Evolutionary conservation across 2,888 invertebrate genomes (phyloP).

Genomic region (Mayetiola destructor): DNA sequence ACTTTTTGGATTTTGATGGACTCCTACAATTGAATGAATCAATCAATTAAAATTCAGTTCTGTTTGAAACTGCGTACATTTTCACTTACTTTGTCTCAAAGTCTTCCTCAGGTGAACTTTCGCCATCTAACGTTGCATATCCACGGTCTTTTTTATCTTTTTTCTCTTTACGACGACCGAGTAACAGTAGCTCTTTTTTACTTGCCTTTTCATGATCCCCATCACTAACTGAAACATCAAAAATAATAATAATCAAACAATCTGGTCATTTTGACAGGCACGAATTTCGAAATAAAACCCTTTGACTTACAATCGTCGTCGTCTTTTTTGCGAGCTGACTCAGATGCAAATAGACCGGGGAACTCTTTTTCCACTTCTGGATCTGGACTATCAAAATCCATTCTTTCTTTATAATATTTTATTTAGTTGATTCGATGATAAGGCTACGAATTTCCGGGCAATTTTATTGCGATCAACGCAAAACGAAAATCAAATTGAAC

Average conservation of each 20-base stretch:
- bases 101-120: constrained; percentile 83
- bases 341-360: constrained; percentile 73
- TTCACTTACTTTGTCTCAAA: constrained; percentile 56
- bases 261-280: background rate
- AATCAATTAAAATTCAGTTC: background rate
- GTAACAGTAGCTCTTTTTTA: constrained; percentile 59
- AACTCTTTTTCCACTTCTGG: constrained; percentile 84
- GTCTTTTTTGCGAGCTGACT: constrained; percentile 50
- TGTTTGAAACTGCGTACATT: background rate
- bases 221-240: constrained; percentile 52
- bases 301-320: constrained; percentile 77
- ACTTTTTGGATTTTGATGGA: constrained; percentile 70
- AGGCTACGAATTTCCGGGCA: background rate
- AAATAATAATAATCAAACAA: background rate
- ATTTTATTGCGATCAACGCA: background rate
- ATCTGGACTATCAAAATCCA: constrained; percentile 45
- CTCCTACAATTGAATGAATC: constrained; percentile 42
- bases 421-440: too few species aligned
- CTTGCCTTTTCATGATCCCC: constrained; percentile 63
- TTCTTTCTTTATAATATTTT: constrained; percentile 17
- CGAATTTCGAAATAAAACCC: constrained; percentile 2
- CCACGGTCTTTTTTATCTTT: constrained; percentile 79
- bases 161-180: constrained; percentile 64
- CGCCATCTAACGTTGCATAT: constrained; percentile 83
- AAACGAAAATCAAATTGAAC: background rate